phyloP scores from a whole-genome alignment of 2,797 vertebrate species.

The Momotus momota region DNA sequence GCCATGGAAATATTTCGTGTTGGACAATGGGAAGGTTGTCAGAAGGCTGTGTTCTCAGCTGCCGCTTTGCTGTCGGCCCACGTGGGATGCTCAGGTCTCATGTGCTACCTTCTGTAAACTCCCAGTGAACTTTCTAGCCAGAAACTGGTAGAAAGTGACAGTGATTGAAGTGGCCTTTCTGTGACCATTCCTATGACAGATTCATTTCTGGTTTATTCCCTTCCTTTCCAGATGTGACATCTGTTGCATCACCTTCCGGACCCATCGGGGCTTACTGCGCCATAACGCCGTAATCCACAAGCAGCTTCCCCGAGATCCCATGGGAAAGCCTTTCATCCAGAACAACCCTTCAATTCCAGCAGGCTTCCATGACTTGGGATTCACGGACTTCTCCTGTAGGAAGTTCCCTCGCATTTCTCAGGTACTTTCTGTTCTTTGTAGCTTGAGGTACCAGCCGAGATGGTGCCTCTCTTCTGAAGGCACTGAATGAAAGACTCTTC shows the following conservation, averaged over 20 bases:
- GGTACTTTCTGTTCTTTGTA: constrained; percentile 76
- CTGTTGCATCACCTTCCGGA: constrained; percentile 96
- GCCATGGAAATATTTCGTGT: background rate
- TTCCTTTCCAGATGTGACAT: constrained; percentile 87
- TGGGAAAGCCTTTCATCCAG: constrained; percentile 94
- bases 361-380: constrained; percentile 96
- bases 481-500: background rate
- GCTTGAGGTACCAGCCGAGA: background rate
- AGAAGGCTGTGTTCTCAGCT: background rate
- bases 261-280: constrained; percentile 91
- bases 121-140: background rate
- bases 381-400: constrained; percentile 96
- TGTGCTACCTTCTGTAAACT: background rate
- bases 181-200: background rate
- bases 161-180: background rate
- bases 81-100: background rate
- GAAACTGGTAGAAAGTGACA: background rate
- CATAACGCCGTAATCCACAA: constrained; percentile 94
- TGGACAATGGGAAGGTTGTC: background rate
- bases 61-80: rapidly evolving
- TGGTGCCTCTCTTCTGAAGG: background rate
- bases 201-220: background rate
- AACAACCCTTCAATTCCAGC: constrained; percentile 96
- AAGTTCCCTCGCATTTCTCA: constrained; percentile 97
- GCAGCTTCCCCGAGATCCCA: constrained; percentile 91